Evolutionary conservation across 1,140 invertebrate species (phyloP), one percentile per base, ranked within the genome.

Genomic region (Ceratina japonica): DNA sequence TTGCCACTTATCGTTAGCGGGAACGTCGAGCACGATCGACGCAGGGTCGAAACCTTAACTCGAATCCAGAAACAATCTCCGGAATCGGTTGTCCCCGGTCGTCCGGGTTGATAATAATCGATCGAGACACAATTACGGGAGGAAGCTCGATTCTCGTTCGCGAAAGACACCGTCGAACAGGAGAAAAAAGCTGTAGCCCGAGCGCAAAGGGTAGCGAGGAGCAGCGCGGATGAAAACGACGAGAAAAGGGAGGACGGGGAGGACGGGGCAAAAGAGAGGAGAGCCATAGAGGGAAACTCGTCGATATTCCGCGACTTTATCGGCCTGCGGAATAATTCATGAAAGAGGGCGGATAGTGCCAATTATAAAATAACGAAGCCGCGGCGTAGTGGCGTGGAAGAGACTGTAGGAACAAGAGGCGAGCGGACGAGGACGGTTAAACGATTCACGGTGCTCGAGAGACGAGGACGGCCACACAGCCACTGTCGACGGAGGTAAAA

Each of bases 301-400:
- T 89, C 85, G 85, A 90, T 89, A 89, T 86, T 88, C 85, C 76
- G 76, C 75, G 71, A 84, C 87, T 84, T 87, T 86, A 88, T 86
- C 85, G 87, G 80, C 58, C 51, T 71, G 76, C 81, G 84, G 85
- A 90, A 90, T 90, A 90, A 90, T 90, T 90, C 89, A 89, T 88
- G 88, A 90, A 89, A 88, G 82, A 71, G 84, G 81, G 77, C 82
- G 84, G 87, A 90, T 89, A 87, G 87, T 89, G 88, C 88, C 88
- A 90, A 89, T 90, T 90, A 90, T 90, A 88, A 89, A 90, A 88
- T 90, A 90, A 90, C 86, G 88, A 90, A 89, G 84, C 80, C 24
- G 68, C 22, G 15, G 15, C 68, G 72, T 83, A 81, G 61, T 73
- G 80, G 78, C 69, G 77, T 68, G 61, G 68, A 74, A 59, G 70